Evolutionary conservation across 2,797 vertebrate genomes (phyloP).

Genomic region (Chromis chromis): DNA sequence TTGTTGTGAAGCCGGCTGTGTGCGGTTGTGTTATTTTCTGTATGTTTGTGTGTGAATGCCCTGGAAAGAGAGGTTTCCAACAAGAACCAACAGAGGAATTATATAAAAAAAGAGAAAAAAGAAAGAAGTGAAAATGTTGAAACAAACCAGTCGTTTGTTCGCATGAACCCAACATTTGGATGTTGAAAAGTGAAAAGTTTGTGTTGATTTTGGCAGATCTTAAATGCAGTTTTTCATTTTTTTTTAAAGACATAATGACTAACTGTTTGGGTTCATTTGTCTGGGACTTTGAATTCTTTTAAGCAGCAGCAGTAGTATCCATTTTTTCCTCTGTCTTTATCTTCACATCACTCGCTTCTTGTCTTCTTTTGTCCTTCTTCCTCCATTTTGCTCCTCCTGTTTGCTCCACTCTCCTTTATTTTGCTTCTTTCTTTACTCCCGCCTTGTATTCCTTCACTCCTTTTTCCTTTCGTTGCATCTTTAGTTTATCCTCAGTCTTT

Average conservation of each 20-base stretch:
- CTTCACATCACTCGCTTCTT: neutral
- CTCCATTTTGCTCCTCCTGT: neutral
- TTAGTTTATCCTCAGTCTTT: neutral
- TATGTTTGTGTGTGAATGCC: neutral
- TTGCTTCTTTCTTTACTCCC: neutral
- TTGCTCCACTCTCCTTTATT: neutral
- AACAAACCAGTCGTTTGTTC: slow-evolving; percentile 59
- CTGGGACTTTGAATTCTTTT: slow-evolving; percentile 8
- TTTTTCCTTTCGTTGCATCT: neutral
- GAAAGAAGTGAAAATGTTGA: slow-evolving; percentile 43
- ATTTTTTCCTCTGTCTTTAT: neutral
- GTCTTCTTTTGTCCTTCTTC: neutral
- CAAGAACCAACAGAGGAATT: slow-evolving; percentile 45
- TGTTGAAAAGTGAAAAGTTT: slow-evolving; percentile 47
- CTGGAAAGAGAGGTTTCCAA: slow-evolving; percentile 50
- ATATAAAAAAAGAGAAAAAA: neutral
- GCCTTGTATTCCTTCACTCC: neutral
- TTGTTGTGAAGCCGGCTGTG: slow-evolving; percentile 75
- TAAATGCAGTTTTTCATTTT: neutral
- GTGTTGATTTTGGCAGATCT: slow-evolving; percentile 15
- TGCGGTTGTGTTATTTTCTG: slow-evolving; percentile 31
- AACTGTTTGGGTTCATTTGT: slow-evolving; percentile 26
- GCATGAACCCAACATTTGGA: slow-evolving; percentile 42
- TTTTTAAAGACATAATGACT: neutral
- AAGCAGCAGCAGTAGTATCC: too few relatives aligned